Evolutionary conservation across 2,113 vertebrate species (phyloP), one percentile per base, ranked within the genome.

Genomic region (Sterrhoptilus dennistouni): DNA sequence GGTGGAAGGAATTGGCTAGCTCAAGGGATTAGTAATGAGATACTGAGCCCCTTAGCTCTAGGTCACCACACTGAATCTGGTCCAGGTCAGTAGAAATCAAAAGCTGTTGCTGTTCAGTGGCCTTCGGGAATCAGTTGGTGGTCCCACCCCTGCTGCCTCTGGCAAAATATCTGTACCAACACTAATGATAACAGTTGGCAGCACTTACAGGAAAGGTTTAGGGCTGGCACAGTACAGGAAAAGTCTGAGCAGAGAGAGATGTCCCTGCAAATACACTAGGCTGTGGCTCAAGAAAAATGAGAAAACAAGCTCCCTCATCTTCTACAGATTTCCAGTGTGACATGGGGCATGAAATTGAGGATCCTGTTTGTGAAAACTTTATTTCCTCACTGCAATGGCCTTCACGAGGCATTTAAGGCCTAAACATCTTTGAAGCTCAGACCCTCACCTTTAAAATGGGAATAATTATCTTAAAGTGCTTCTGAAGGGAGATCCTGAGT

Each of bases 11-110:
- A 96, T 97, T 96, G 96, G 96, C 88, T 81, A 92, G 96, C 93
- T 96, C 95, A 97, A 89, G 80, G 95, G 96, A 97, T 96, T 97
- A 97, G 96, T 96, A 96, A 97, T 93, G 86, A 96, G 96, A 97
- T 96, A 92, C 95, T 94, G 96, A 96, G 96, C 96, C 96, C 92
- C 80, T 93, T 90, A 96, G 86, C 96, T 94, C 90, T 92, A 95
- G 96, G 96, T 97, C 96, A 96, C 92, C 92, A 96, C 93, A 93
- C 88, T 90, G 95, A 96, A 93, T 93, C 92, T 82, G 94, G 96
- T 86, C 86, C 94, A 97, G 92, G 95, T 94, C 96, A 97, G 88
- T 6, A 95, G 92, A 97, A 96, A 96, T 96, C 95, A 96, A 96
- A 97, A 96, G 93, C 92, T 89, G 60, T 69, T 72, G 89, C 93